phyloP scores from a whole-genome alignment of 2,113 vertebrate genomes.

The Callionymus lyra region DNA sequence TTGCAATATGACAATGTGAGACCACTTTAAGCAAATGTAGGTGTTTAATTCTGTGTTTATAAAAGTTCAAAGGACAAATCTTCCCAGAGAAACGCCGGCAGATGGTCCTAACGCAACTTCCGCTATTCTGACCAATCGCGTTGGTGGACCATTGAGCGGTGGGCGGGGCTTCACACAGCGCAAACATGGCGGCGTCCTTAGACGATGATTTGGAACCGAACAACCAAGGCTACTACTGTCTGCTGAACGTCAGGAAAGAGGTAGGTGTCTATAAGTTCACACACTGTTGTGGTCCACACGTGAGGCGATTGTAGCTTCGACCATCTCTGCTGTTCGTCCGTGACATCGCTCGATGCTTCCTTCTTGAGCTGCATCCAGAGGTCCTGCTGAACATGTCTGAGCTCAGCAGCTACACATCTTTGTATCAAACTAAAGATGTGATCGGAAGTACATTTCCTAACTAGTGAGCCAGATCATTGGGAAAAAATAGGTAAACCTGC shows the following conservation, averaged over 20 bases:
- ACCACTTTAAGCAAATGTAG: no score
- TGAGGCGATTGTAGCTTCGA: no score
- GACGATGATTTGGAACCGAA: slow-evolving; percentile 76
- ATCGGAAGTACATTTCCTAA: no score
- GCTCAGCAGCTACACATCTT: no score
- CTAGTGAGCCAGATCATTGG: no score
- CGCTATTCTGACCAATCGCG: slow-evolving; percentile 28
- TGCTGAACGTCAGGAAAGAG: slow-evolving; percentile 88
- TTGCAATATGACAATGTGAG: no score
- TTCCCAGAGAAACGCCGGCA: slow-evolving; percentile 11
- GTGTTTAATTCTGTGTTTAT: no score
- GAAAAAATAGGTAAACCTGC: no score
- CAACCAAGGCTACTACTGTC: slow-evolving; percentile 86
- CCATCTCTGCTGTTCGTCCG: neutral
- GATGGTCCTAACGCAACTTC: slow-evolving; percentile 17
- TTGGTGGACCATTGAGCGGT: slow-evolving; percentile 9
- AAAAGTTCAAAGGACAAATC: no score
- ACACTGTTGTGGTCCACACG: neutral
- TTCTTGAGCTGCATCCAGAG: slow-evolving; percentile 5
- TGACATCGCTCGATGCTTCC: slow-evolving; percentile 12
- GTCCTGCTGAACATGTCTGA: neutral
- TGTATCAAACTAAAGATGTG: no score
- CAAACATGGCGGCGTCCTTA: slow-evolving; percentile 89
- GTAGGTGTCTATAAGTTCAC: slow-evolving; percentile 53
- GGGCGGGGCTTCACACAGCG: slow-evolving; percentile 61